Base-by-base conservation (phyloP, 2,113 vertebrate species). In the Tragelaphus imberbis region DNA sequence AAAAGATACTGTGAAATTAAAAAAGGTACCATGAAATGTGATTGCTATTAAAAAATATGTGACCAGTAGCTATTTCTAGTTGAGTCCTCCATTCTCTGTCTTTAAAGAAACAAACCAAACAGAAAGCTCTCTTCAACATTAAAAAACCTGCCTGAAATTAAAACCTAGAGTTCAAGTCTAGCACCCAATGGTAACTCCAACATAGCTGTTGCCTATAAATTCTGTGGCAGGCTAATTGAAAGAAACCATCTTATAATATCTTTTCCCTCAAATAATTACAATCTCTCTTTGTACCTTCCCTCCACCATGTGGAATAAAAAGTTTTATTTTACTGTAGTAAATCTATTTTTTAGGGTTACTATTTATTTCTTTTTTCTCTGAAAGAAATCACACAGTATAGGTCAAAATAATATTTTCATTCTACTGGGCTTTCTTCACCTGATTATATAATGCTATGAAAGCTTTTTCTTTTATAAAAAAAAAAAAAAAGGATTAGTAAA, bases 361-460 rank as follows among this genome's bases (percentile, higher is more conserved):
- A 88, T 55, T 92, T 55, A 19, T 84, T 92, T 53, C 71, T 82
- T 85, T 91, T 44, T 47, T 13, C 92, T 95, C 21, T 96, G 12
- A 96, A 27, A 95, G 82, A 97, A 97, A 97, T 96, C 5, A 96
- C 21, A 89, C 15, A 94, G 79, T 71, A 94, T 53, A 96, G n/a
- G 30, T 44, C 89, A 97, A 97, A 96, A 91, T 53, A 90, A 95
- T 75, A 53, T 56, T 95, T 95, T 97, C 61, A 80, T 87, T 81
- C 53, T 79, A 89, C 56, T 97, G 71, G 40, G 88, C 71, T 91
- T 98, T 97, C 56, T 65, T 94, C n/a, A 85, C 49, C 49, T 95
- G 85, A 97, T 95, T 91, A 82, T 47, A 90, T 94, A 88, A 96
- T 68, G 88, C 28, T 88, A 90, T 19, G 13, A 94, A 97, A 93